These are phyloP conservation scores for Marmota flaviventris DNA, from an alignment of 2,113 vertebrate genomes.

Conservation along the genomic window DNA sequence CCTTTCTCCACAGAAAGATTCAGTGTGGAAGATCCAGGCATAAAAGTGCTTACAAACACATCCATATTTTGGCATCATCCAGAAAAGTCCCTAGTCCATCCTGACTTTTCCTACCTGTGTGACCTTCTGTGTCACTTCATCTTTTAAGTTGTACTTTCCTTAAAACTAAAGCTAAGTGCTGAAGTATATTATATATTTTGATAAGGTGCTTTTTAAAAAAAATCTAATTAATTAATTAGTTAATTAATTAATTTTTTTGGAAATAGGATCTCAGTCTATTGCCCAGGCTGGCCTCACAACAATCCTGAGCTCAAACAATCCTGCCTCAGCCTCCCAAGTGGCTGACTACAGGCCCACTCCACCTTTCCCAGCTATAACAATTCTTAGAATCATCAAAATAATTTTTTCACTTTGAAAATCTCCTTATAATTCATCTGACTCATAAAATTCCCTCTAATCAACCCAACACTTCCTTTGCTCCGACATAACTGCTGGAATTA, in stretches of 20 bases:
- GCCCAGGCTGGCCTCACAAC: not conserved
- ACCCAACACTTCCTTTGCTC: not conserved
- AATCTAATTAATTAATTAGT: too few relatives aligned
- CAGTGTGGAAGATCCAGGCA: slow-evolving; percentile 2
- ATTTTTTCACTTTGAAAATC: not conserved
- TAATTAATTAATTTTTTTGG: not conserved
- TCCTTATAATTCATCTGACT: not conserved
- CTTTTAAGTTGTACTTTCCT: not conserved
- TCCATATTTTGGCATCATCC: slow-evolving; percentile 1
- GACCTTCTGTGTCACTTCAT: not conserved
- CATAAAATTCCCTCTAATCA: not conserved
- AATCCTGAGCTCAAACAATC: not conserved
- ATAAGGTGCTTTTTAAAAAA: not conserved
- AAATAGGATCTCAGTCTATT: not conserved
- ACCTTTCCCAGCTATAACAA: not conserved
- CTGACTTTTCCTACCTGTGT: not conserved
- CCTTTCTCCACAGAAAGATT: not conserved
- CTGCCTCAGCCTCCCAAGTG: not conserved
- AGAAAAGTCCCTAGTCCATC: not conserved
- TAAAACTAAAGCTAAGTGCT: slow-evolving; percentile 5
- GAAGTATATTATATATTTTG: not conserved
- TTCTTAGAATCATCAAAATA: not conserved
- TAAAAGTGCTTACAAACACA: not conserved
- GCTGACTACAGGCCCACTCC: too few relatives aligned
- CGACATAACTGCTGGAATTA: not conserved